A percentile compares a stretch with the other conserved stretches of the same genome.
Evolutionary conservation across 2,888 invertebrate genomes (phyloP).

Genomic region (Stenchaetothrips biformis): DNA sequence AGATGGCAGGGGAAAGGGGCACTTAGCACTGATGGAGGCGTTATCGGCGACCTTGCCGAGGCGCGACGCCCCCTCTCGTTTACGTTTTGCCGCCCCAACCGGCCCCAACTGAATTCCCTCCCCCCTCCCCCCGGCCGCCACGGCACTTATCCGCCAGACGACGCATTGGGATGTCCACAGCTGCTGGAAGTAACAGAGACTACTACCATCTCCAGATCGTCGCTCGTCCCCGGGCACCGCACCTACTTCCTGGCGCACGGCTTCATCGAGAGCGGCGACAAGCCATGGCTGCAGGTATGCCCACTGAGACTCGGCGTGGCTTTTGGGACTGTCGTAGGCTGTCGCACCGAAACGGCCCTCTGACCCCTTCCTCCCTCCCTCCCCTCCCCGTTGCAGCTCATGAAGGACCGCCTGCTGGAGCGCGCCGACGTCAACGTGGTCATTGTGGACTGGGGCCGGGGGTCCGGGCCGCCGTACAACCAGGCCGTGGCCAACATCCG

Average conservation of each 20-base stretch:
- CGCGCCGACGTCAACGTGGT: conserved; percentile 69
- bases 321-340: no score
- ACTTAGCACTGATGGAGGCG: neutral
- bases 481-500: conserved; percentile 90
- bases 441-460: conserved; percentile 79
- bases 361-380: conserved; percentile 43
- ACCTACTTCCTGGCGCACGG: conserved; percentile 79
- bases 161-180: conserved; percentile 46
- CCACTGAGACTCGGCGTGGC: no score
- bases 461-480: conserved; percentile 81
- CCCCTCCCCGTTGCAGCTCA: conserved; percentile 51
- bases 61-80: no score
- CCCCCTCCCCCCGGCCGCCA: neutral
- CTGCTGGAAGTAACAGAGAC: conserved; percentile 62
- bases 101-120: neutral
- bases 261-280: conserved; percentile 76
- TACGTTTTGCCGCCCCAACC: neutral
- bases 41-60: conserved; percentile 11
- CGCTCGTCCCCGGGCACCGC: conserved; percentile 59
- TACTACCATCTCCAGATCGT: conserved; percentile 57
- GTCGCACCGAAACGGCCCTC: no score
- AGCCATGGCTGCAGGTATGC: conserved; percentile 65
- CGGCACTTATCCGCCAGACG: conserved; percentile 33
- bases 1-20: neutral
- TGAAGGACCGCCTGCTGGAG: conserved; percentile 66